phyloP scores from a whole-genome alignment of 1,140 invertebrate genomes.

The Ephestia elutella region DNA sequence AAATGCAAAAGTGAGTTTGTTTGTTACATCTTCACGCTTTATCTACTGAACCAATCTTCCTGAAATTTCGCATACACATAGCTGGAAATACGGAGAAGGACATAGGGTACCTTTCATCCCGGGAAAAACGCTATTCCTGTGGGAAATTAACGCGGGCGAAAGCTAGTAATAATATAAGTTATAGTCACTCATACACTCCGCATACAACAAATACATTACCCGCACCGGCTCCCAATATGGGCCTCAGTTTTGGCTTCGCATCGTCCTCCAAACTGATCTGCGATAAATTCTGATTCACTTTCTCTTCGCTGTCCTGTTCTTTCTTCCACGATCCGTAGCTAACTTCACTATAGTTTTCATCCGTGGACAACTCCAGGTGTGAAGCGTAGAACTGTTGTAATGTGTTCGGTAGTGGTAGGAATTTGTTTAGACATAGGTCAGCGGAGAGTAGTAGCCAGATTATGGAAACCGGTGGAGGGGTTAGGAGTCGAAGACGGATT shows the following conservation, averaged over 20 bases:
- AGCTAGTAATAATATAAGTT: no score
- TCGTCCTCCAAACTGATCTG: constrained; percentile 54
- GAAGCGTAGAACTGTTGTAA: constrained; percentile 65
- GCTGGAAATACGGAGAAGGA: no score
- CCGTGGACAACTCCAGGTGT: constrained; percentile 50
- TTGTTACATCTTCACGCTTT: no score
- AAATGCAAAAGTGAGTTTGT: no score
- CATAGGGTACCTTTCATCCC: no score
- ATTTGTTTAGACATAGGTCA: constrained; percentile 64
- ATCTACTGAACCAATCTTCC: no score
- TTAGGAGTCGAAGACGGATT: constrained; percentile 49
- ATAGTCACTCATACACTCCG: neutral
- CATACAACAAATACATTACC: neutral
- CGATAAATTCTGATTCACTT: constrained; percentile 41
- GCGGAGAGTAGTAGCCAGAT: constrained; percentile 62
- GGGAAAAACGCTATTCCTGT: no score
- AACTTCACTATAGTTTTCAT: constrained; percentile 61
- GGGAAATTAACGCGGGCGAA: no score
- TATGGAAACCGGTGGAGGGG: constrained; percentile 52
- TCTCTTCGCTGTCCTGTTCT: constrained; percentile 29
- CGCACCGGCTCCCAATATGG: constrained; percentile 61
- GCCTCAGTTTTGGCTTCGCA: constrained; percentile 56
- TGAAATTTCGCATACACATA: no score
- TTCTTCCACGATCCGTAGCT: constrained; percentile 67
- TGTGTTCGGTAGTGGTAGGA: constrained; percentile 58